Evolutionary conservation across 2,113 vertebrate genomes (phyloP).

Genomic region (Crypturellus undulatus): DNA sequence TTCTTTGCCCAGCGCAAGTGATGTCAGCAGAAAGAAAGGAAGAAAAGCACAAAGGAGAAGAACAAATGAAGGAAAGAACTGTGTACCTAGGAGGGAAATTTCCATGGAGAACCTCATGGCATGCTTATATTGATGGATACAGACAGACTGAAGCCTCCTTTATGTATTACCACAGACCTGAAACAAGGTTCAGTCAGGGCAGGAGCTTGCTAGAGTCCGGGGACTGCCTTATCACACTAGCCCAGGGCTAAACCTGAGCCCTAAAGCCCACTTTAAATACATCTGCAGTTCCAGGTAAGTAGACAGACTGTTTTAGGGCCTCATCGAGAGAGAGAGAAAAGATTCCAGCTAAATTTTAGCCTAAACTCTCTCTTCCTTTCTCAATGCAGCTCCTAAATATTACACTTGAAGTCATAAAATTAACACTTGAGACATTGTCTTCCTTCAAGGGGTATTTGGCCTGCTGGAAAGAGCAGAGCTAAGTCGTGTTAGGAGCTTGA

Average conservation of each 20-base stretch:
- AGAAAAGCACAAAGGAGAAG: background rate
- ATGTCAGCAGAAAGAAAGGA: background rate
- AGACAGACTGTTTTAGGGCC: background rate
- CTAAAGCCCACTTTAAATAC: background rate
- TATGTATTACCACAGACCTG: accelerated
- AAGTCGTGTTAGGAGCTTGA: conserved; percentile 27
- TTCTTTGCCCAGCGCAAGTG: background rate
- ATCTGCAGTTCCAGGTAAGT: background rate
- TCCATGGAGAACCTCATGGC: background rate
- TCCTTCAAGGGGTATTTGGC: background rate
- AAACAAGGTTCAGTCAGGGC: background rate
- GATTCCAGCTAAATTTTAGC: background rate
- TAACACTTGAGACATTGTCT: background rate
- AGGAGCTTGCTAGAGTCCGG: background rate
- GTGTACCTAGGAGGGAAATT: background rate
- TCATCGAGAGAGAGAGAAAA: background rate
- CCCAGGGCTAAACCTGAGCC: background rate
- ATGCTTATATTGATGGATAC: background rate
- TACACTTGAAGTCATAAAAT: accelerated
- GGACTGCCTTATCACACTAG: accelerated
- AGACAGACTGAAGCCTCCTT: background rate
- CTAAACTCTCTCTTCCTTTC: background rate
- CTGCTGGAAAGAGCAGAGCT: background rate
- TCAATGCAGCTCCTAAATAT: background rate
- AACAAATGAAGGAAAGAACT: background rate